Conservation (phyloP, 2,888 invertebrate genomes). For the Lepidocyrtoides sp. region DNA sequence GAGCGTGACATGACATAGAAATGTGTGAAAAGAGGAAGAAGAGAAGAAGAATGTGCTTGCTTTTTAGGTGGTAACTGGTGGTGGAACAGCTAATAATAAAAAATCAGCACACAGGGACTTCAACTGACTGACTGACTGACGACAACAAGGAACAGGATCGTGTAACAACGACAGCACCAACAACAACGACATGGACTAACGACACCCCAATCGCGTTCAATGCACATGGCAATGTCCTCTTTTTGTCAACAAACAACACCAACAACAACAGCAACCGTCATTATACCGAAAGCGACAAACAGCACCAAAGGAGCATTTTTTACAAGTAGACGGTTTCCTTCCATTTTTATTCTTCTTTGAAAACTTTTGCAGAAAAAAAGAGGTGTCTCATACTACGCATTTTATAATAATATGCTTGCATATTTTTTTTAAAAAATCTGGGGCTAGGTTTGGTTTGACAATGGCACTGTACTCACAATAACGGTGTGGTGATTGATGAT, state of each 20-base stretch:
- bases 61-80: not conserved
- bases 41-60: not conserved
- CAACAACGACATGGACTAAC: not conserved
- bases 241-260: constrained; percentile 64
- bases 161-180: not conserved
- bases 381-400: not conserved
- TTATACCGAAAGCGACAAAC: not conserved
- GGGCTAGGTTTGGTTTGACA: not conserved
- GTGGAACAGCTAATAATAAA: constrained; percentile 20
- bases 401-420: constrained; percentile 16
- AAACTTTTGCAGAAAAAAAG: not conserved
- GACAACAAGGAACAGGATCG: not conserved
- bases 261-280: not conserved
- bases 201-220: not conserved
- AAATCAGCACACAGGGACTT: not conserved
- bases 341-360: not conserved
- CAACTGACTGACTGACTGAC: not conserved
- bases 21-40: not conserved
- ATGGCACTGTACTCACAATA: constrained; percentile 11
- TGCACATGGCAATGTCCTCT: constrained; percentile 63
- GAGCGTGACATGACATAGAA: constrained; percentile 35
- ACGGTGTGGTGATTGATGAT: too few relatives aligned
- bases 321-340: constrained; percentile 15
- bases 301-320: too few relatives aligned
- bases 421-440: not conserved